These are phyloP conservation scores for Cydia strobilella DNA, from an alignment of 1,140 invertebrate species.

Conservation along the genomic window DNA sequence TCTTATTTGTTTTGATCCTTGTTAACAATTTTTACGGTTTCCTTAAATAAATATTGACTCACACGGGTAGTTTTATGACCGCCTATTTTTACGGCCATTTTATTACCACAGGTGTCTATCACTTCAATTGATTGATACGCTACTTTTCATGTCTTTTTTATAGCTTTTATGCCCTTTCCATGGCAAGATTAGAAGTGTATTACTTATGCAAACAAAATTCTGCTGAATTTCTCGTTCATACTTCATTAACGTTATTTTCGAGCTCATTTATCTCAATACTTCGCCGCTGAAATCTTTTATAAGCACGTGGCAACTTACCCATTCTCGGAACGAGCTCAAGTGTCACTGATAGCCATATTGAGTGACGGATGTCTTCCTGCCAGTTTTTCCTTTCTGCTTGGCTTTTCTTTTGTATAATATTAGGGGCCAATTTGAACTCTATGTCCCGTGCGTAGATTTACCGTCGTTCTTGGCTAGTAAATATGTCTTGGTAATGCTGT, in stretches of 20 bases:
- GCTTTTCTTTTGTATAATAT: slow-evolving; percentile 12
- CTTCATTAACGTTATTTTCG: slow-evolving; percentile 37
- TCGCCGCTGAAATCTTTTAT: slow-evolving; percentile 20
- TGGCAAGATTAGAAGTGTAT: background rate
- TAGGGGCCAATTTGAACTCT: background rate
- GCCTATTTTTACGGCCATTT: slow-evolving; percentile 49
- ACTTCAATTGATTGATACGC: slow-evolving; percentile 44
- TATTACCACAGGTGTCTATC: slow-evolving; percentile 49
- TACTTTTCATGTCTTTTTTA: slow-evolving; percentile 36
- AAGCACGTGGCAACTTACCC: slow-evolving; percentile 46
- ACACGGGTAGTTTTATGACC: slow-evolving; percentile 52
- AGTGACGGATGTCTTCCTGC: slow-evolving; percentile 70
- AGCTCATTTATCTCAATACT: slow-evolving; percentile 34
- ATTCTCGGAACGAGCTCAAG: slow-evolving; percentile 56
- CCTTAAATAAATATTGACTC: slow-evolving; percentile 59
- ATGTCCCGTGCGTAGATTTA: background rate
- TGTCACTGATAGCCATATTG: slow-evolving; percentile 53
- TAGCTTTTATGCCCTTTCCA: slow-evolving; percentile 18
- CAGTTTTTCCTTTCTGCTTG: slow-evolving; percentile 44
- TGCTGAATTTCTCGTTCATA: slow-evolving; percentile 34
- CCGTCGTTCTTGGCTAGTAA: background rate
- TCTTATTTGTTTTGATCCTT: slow-evolving; percentile 61
- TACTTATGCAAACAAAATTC: background rate
- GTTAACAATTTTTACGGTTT: slow-evolving; percentile 64
- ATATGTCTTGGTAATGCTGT: slow-evolving; percentile 42